Evolutionary conservation across 2,113 vertebrate genomes (phyloP).

Genomic region (Macquaria australasica): DNA sequence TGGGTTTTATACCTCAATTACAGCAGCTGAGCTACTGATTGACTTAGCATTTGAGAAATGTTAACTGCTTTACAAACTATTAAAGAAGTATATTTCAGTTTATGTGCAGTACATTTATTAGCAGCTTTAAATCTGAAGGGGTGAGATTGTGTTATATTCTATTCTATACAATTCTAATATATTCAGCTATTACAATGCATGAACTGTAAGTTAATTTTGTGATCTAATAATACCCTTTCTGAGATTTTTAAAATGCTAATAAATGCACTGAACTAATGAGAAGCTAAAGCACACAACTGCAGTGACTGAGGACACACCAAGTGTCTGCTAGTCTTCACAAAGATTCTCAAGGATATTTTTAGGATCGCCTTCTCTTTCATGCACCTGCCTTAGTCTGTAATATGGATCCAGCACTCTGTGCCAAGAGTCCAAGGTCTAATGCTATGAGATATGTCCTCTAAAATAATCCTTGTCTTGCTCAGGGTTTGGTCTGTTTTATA

Average conservation of each 20-base stretch:
- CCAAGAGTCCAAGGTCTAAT: constrained; percentile 83
- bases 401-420: constrained; percentile 81
- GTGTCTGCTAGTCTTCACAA: constrained; percentile 62
- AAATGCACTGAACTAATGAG: neutral
- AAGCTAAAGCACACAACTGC: neutral
- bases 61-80: constrained; percentile 26
- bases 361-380: constrained; percentile 82
- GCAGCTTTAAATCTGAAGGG: neutral
- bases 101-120: neutral
- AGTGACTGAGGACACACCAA: constrained; percentile 57
- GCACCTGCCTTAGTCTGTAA: constrained; percentile 93
- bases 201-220: neutral
- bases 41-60: constrained; percentile 44
- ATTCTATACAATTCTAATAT: neutral
- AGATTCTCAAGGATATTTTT: constrained; percentile 91
- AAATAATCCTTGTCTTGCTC: constrained; percentile 83
- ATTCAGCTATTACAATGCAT: neutral
- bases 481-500: constrained; percentile 57
- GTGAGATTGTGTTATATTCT: neutral
- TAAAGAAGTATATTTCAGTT: neutral
- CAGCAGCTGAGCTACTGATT: constrained; percentile 37
- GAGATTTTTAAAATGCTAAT: neutral
- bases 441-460: constrained; percentile 84
- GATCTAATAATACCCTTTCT: neutral
- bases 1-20: constrained; percentile 67